phyloP scores from a whole-genome alignment of 2,797 vertebrate genomes.

The Novumbra hubbsi region DNA sequence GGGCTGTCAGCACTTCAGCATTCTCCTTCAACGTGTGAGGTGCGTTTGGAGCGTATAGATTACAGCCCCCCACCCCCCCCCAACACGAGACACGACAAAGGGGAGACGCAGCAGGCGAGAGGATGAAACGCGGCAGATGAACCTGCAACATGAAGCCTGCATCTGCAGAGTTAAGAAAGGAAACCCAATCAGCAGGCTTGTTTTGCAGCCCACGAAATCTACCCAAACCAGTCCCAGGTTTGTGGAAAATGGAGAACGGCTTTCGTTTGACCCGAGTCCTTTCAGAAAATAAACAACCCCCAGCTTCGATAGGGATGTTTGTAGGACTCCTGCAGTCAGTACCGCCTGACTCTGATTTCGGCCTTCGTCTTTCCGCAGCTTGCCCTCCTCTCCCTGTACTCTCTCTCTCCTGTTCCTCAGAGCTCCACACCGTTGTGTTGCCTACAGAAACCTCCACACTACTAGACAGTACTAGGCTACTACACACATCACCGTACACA shows the following conservation, averaged over 20 bases:
- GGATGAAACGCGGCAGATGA: conserved; percentile 21
- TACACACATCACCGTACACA: neutral
- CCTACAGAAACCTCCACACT: conserved; percentile 45
- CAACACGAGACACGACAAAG: conserved; percentile 37
- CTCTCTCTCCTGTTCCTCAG: neutral
- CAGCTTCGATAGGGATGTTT: conserved; percentile 3
- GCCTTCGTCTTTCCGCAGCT: neutral
- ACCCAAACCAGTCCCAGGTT: conserved; percentile 35
- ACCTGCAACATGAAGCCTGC: neutral
- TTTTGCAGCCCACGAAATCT: conserved; percentile 44
- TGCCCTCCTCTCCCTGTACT: conserved; percentile 9
- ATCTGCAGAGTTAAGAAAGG: conserved; percentile 12
- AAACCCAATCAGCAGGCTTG: conserved; percentile 25
- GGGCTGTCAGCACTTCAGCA: conserved; percentile 43
- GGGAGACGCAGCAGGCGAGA: conserved; percentile 16
- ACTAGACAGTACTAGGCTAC: conserved; percentile 16
- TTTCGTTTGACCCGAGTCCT: conserved; percentile 43
- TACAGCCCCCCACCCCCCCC: conserved; percentile 37
- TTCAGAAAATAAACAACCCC: conserved; percentile 45
- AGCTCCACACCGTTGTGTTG: conserved; percentile 14
- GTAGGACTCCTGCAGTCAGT: conserved; percentile 11
- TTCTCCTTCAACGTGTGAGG: conserved; percentile 3
- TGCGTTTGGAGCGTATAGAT: conserved; percentile 45
- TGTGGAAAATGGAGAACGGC: conserved; percentile 9
- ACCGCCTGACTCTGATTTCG: conserved; percentile 7